A percentile compares a stretch with the other conserved stretches of the same genome.
Conservation (phyloP, 2,797 vertebrate species). For the Poecilia velifera region DNA sequence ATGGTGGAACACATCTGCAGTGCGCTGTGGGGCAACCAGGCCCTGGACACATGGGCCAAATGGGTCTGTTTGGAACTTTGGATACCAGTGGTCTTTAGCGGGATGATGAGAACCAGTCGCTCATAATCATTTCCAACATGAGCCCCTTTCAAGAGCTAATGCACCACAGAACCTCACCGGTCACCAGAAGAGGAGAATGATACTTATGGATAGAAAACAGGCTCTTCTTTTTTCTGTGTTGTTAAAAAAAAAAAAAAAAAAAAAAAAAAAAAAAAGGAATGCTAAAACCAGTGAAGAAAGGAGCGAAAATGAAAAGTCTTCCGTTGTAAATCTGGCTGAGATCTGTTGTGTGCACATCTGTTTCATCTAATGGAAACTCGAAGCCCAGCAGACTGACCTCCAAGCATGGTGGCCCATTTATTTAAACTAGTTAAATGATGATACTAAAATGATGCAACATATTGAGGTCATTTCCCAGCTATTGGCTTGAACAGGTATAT, state of each 20-base stretch:
- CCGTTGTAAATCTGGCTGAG: slow-evolving; percentile 41
- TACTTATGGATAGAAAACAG: slow-evolving; percentile 56
- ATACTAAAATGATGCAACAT: slow-evolving; percentile 52
- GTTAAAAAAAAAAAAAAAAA: slow-evolving; percentile 9
- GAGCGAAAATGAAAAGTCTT: slow-evolving; percentile 35
- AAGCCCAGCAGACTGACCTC: slow-evolving; percentile 59
- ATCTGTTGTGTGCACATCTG: slow-evolving; percentile 54
- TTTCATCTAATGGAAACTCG: slow-evolving; percentile 54
- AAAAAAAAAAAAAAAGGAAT: slow-evolving; percentile 21
- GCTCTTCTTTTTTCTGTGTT: slow-evolving; percentile 19
- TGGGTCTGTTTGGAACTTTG: slow-evolving; percentile 69
- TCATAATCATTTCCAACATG: slow-evolving; percentile 66
- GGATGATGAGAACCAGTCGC: slow-evolving; percentile 79
- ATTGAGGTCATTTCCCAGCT: slow-evolving; percentile 63
- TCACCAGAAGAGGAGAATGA: slow-evolving; percentile 51
- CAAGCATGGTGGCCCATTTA: slow-evolving; percentile 58
- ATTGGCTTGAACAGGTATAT: slow-evolving; percentile 54
- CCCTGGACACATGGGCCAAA: slow-evolving; percentile 72
- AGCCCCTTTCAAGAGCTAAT: slow-evolving; percentile 62
- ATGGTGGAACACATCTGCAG: slow-evolving; percentile 75
- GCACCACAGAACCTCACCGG: slow-evolving; percentile 58
- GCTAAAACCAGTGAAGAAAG: slow-evolving; percentile 34
- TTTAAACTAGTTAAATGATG: slow-evolving; percentile 50
- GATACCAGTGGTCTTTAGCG: slow-evolving; percentile 66
- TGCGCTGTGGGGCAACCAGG: slow-evolving; percentile 72